Base-by-base conservation (phyloP, 2,888 invertebrate species). In the Megamerina dolium region DNA sequence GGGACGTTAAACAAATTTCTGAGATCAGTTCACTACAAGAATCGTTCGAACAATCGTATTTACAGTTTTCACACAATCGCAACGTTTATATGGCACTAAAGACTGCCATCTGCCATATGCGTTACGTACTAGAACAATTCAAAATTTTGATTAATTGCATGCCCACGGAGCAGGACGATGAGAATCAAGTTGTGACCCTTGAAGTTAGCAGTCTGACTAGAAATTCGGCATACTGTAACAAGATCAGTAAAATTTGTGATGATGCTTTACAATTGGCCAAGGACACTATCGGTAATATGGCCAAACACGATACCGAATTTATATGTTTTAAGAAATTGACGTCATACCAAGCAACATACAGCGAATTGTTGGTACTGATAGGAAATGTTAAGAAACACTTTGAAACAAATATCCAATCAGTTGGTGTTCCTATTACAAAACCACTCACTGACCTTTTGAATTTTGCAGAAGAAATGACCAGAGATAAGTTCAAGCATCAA, bases 51-150 rank as follows among this genome's bases (percentile, higher is more conserved):
- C 45, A 42, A 29, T 38, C 43, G 1, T 23, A 51, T 3, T 45
- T 65, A 4, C 48, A 54, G 10, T 69, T 68, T 40, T 43, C 52
- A 2, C 39, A 50, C 19, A 57, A 54, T 19, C 57, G 57, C 2
- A 59, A 61, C 45, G 48, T 51, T 5, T 59, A 54, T 13, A 31
- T 55, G 5, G 47, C 45, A 5, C 41, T 70, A 5, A 63, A 58
- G 41, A 37, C 52, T 1, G 52, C 60, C n/a, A 49, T 68, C 5
- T 52, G 57, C 9, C 50, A 59, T 53, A 59, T 66, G 51, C 53
- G 60, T 45, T 62, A 62, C 23, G 73, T 80, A 9, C 68, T 87
- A 18, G 80, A 82, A 51, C 89, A 91, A 60, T 80, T 84, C 55
- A 69, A 74, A 43, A 65, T 85, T 2, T 70, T 88, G 16, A 61